These are phyloP conservation scores for Florisuga fusca DNA, from an alignment of 2,797 vertebrate genomes.

Conservation along the genomic window DNA sequence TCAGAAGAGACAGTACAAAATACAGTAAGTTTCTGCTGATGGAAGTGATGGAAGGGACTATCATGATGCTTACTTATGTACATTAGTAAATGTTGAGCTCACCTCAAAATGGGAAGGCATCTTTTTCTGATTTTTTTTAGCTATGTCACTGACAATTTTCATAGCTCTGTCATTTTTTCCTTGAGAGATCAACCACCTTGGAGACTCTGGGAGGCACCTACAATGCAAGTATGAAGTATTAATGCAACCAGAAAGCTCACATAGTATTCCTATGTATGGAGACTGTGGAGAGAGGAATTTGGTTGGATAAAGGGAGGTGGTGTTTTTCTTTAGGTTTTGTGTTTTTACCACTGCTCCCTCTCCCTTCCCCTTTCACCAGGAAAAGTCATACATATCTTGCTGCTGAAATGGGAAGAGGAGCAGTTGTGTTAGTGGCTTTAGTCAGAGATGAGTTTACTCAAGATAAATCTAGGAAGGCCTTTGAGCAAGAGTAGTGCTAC, in stretches of 20 bases:
- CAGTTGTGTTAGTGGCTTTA: not conserved
- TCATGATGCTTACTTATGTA: not conserved
- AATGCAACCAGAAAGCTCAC: not conserved
- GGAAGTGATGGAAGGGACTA: not conserved
- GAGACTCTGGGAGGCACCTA: conserved; percentile 85
- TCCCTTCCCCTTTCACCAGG: rapidly evolving
- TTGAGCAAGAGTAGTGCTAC: not conserved
- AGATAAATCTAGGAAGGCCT: not conserved
- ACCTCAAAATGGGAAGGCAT: conserved; percentile 76
- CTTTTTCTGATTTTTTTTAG: conserved; percentile 78
- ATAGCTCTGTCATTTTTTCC: conserved; percentile 78
- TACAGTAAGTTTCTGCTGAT: not conserved
- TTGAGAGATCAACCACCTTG: conserved; percentile 84
- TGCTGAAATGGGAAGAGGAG: not conserved
- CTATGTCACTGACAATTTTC: conserved; percentile 77
- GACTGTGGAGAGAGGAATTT: not conserved
- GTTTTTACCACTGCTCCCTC: not conserved
- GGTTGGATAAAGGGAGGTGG: not conserved
- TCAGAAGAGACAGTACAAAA: not conserved
- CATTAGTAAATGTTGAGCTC: not conserved
- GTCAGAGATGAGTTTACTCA: not conserved
- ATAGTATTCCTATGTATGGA: rapidly evolving
- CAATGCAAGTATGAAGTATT: not conserved
- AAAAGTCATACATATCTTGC: not conserved
- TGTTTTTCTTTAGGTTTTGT: rapidly evolving